These are phyloP conservation scores for Meiosimyza platycephala DNA, from an alignment of 2,888 invertebrate species.

Conservation along the genomic window DNA sequence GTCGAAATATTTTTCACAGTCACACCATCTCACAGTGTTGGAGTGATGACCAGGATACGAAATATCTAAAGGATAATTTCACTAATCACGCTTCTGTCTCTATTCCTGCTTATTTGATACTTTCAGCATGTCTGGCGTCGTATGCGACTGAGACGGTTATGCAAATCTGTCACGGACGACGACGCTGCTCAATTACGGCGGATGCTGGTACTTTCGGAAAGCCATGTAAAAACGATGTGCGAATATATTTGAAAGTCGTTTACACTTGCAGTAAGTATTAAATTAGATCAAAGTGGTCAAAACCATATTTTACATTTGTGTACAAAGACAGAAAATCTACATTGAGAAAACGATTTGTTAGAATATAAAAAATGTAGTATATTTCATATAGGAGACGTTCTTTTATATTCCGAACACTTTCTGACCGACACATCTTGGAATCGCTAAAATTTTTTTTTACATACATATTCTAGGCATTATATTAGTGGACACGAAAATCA, in stretches of 20 bases:
- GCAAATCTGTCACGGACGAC: constrained; percentile 85
- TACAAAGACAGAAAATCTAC: not conserved
- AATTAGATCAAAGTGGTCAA: constrained; percentile 15
- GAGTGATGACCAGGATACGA: constrained; percentile 17
- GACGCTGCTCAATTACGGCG: constrained; percentile 82
- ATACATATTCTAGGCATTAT: too few relatives aligned
- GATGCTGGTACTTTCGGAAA: constrained; percentile 86
- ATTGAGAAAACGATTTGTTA: too few relatives aligned
- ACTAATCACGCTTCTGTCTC: constrained; percentile 10
- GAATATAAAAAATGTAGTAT: too few relatives aligned
- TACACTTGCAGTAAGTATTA: constrained; percentile 84
- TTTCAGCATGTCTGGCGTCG: constrained; percentile 84
- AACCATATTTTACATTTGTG: constrained; percentile 11
- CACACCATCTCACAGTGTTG: not conserved
- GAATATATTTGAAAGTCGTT: constrained; percentile 87
- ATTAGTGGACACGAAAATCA: too few relatives aligned
- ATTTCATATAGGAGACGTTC: too few relatives aligned
- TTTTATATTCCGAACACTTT: too few relatives aligned
- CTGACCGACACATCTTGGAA: too few relatives aligned
- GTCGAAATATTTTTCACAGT: not conserved
- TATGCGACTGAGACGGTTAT: constrained; percentile 93
- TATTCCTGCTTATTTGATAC: constrained; percentile 9
- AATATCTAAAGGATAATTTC: not conserved
- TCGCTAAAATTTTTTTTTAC: too few relatives aligned
- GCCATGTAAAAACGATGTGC: constrained; percentile 82